Conservation (phyloP, 2,888 invertebrate genomes). For the Argyra leucocephala region DNA sequence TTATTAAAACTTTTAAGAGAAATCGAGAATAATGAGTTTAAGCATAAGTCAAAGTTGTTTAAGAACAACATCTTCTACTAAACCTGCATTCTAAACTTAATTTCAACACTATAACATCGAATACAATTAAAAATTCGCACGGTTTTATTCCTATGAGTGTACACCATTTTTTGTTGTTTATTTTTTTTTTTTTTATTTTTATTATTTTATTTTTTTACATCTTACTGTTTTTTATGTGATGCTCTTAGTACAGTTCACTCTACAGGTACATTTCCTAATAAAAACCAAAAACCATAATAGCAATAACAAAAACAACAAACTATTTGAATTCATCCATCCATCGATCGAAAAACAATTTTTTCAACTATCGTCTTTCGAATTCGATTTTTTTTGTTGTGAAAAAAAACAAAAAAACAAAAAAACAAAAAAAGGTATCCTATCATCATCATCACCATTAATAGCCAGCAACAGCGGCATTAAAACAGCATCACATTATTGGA, state of each 20-base stretch:
- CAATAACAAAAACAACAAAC: no score
- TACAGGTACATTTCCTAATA: background rate
- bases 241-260: background rate
- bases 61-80: no score
- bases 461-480: background rate
- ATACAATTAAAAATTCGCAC: background rate
- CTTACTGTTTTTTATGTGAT: no score
- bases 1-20: no score
- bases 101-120: no score
- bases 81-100: no score
- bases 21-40: no score
- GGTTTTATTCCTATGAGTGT: conserved; percentile 12
- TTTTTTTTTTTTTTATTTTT: conserved; percentile 7
- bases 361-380: background rate
- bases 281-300: background rate
- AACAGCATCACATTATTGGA: background rate
- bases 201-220: background rate
- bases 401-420: background rate
- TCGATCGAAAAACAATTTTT: background rate
- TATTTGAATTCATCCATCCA: background rate
- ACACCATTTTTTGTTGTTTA: background rate
- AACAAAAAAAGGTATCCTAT: background rate
- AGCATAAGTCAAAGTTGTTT: no score
- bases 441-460: background rate
- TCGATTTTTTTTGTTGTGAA: background rate